Evolutionary conservation across 2,113 vertebrate genomes (phyloP).

Genomic region (Microtus montanus): DNA sequence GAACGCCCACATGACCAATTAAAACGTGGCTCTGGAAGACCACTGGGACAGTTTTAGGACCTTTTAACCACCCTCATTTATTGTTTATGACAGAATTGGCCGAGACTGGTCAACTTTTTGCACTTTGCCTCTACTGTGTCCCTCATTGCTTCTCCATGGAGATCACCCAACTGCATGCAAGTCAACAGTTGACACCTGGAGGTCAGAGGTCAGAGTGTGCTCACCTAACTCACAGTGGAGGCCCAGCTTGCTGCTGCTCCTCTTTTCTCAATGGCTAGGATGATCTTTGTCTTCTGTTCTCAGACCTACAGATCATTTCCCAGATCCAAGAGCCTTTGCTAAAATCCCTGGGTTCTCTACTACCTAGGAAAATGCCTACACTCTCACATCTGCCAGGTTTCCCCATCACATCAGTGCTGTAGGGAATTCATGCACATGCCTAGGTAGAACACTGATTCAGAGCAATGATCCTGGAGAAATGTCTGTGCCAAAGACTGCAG

Average conservation of each 20-base stretch:
- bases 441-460: background rate
- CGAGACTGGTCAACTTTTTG: background rate
- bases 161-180: background rate
- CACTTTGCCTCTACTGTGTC: background rate
- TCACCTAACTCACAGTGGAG: background rate
- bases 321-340: background rate
- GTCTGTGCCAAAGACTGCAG: background rate
- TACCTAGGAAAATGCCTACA: background rate
- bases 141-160: background rate
- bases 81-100: background rate
- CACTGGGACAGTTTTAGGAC: background rate
- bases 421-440: fast-evolving
- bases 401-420: background rate
- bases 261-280: background rate
- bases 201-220: background rate
- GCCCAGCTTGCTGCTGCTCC: background rate
- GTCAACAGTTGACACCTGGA: background rate
- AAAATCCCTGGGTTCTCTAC: background rate
- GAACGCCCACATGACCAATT: background rate
- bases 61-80: background rate
- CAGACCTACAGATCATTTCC: background rate
- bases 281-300: background rate
- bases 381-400: background rate
- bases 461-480: background rate
- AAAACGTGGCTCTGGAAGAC: background rate